A percentile compares a stretch with the other conserved stretches of the same genome.
Conservation (phyloP, 2,888 invertebrate species). For the Gastrophysa polygoni region DNA sequence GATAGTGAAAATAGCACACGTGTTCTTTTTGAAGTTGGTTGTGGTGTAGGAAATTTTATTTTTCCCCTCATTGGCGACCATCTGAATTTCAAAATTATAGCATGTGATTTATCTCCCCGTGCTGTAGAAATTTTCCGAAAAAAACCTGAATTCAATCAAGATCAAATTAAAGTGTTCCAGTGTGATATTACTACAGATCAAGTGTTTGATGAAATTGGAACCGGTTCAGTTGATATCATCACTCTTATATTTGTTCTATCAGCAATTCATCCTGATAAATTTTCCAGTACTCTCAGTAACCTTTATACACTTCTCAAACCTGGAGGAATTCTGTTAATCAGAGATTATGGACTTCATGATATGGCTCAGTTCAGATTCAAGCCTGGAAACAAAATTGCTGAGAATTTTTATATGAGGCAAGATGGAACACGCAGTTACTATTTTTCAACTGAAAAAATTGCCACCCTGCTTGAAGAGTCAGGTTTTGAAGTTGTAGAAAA, state of each 20-base stretch:
- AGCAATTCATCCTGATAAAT: conserved; percentile 88
- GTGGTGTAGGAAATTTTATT: conserved; percentile 96
- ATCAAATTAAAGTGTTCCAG: conserved; percentile 77
- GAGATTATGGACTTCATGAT: conserved; percentile 95
- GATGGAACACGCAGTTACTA: conserved; percentile 93
- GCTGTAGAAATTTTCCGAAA: conserved; percentile 85
- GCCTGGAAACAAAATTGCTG: conserved; percentile 87
- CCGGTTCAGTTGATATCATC: conserved; percentile 72
- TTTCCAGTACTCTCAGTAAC: conserved; percentile 67
- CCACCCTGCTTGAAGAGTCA: conserved; percentile 66
- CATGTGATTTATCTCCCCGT: conserved; percentile 92
- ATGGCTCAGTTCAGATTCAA: conserved; percentile 96
- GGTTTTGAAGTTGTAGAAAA: conserved; percentile 76
- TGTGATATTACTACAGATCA: conserved; percentile 80
- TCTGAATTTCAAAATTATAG: conserved; percentile 74
- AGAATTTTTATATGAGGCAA: conserved; percentile 94
- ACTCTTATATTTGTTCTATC: conserved; percentile 96
- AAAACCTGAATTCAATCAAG: conserved; percentile 69
- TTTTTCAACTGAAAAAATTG: conserved; percentile 75
- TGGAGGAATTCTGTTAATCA: conserved; percentile 82
- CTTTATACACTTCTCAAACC: conserved; percentile 70
- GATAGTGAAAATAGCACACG: conserved; percentile 52
- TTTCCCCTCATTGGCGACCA: conserved; percentile 88
- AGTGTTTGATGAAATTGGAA: conserved; percentile 64
- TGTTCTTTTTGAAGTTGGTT: conserved; percentile 82